These are phyloP conservation scores for Eristalis tenax DNA, from an alignment of 2,888 invertebrate species.

Conservation along the genomic window DNA sequence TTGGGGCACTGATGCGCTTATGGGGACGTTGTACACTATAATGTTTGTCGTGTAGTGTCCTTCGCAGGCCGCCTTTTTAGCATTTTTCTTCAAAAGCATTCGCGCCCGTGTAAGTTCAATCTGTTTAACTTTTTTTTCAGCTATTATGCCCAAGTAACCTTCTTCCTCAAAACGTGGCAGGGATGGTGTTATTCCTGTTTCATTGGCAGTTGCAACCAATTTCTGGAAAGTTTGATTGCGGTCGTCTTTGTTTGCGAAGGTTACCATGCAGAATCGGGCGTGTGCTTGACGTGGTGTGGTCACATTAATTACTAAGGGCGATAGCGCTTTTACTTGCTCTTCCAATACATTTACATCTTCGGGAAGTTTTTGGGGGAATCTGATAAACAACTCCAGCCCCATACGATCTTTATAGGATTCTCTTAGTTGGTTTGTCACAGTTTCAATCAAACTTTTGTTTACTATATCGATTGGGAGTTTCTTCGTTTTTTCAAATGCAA, in stretches of 20 bases:
- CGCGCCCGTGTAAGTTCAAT: slow-evolving; percentile 75
- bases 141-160: slow-evolving; percentile 75
- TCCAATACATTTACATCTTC: slow-evolving; percentile 75
- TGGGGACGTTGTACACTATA: slow-evolving; percentile 77
- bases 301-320: slow-evolving; percentile 74
- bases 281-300: slow-evolving; percentile 78
- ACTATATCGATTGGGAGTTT: background rate
- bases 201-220: slow-evolving; percentile 39
- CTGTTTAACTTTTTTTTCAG: slow-evolving; percentile 75
- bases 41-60: slow-evolving; percentile 76
- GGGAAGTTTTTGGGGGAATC: slow-evolving; percentile 77
- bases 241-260: slow-evolving; percentile 75
- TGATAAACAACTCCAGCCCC: slow-evolving; percentile 77
- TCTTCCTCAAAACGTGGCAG: slow-evolving; percentile 77
- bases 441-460: background rate
- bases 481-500: background rate
- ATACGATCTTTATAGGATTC: slow-evolving; percentile 75
- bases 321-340: slow-evolving; percentile 73
- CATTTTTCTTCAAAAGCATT: slow-evolving; percentile 74
- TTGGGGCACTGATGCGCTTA: slow-evolving; percentile 74
- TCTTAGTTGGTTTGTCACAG: slow-evolving; percentile 72
- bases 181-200: slow-evolving; percentile 74
- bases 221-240: slow-evolving; percentile 74
- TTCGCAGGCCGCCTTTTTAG: slow-evolving; percentile 70
- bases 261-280: slow-evolving; percentile 78